Conservation (phyloP, 2,888 invertebrate species). For the Caenorhabditis sulstoni region DNA sequence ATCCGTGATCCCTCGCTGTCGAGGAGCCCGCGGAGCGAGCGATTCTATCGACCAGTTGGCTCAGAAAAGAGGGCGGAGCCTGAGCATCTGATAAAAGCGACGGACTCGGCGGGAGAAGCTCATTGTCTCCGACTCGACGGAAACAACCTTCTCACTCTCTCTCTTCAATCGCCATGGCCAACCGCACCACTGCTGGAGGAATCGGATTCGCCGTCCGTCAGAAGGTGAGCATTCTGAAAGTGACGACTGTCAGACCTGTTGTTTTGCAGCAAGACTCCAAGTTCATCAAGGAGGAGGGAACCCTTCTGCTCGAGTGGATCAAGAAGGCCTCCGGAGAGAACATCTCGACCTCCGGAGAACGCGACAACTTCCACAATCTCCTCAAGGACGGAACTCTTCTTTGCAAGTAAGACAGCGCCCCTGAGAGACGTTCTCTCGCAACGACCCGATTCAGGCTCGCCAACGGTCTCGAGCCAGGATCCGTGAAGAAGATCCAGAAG, state of each 20-base stretch:
- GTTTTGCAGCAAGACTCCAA: conserved; percentile 91
- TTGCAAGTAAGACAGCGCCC: conserved; percentile 86
- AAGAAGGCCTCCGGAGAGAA: conserved; percentile 90
- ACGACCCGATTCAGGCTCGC: conserved; percentile 85
- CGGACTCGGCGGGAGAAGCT: conserved; percentile 11
- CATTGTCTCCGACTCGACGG: conserved; percentile 32
- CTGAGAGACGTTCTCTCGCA: neutral
- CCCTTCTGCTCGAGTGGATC: conserved; percentile 95
- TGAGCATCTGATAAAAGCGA: conserved; percentile 53
- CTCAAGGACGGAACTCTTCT: conserved; percentile 92
- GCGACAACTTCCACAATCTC: conserved; percentile 92
- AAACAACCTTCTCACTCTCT: neutral
- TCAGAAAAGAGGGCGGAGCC: conserved; percentile 48
- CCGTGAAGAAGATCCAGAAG: conserved; percentile 93
- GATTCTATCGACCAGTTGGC: conserved; percentile 21
- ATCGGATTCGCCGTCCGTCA: conserved; percentile 78
- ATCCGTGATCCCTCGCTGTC: neutral
- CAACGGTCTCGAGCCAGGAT: conserved; percentile 89
- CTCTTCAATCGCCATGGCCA: conserved; percentile 71
- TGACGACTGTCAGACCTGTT: too few relatives aligned
- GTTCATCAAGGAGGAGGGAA: conserved; percentile 94
- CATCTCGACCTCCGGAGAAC: conserved; percentile 86
- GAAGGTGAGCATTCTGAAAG: conserved; percentile 67
- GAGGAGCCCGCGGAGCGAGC: neutral
- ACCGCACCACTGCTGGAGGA: conserved; percentile 79